Conservation (phyloP, 2,797 vertebrate genomes). For the Ctenosaura bakeri region DNA sequence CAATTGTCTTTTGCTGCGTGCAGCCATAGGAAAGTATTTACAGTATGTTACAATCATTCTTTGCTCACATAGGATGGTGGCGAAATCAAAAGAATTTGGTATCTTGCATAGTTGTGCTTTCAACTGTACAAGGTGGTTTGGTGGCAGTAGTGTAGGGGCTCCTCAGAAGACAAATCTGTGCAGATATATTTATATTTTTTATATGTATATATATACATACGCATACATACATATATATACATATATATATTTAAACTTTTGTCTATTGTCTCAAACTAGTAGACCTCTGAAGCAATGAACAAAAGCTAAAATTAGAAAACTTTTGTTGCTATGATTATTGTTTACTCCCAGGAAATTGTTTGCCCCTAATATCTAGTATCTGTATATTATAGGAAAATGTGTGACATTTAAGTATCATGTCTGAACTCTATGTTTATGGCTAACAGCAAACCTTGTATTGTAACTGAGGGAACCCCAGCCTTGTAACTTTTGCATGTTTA, state of each 20-base stretch:
- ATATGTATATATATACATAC: too few species aligned
- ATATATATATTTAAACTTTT: too few species aligned
- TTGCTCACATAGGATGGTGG: not conserved
- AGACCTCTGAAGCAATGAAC: too few species aligned
- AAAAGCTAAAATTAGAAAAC: not conserved
- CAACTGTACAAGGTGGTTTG: not conserved
- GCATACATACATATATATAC: too few species aligned
- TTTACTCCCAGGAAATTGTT: constrained; percentile 15
- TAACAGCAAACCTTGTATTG: constrained; percentile 32
- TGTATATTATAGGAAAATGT: not conserved
- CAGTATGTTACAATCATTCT: not conserved
- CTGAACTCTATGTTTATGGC: constrained; percentile 29
- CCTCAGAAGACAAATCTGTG: not conserved
- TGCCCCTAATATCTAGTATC: not conserved
- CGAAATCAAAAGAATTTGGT: not conserved
- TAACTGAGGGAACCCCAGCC: not conserved
- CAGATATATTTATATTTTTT: not conserved
- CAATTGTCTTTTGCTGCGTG: not conserved
- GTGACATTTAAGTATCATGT: not conserved
- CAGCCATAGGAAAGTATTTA: not conserved
- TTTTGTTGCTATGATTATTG: not conserved
- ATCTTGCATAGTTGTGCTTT: not conserved
- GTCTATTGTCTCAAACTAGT: too few species aligned
- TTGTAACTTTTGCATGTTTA: not conserved
- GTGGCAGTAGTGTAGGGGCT: not conserved